phyloP scores from a whole-genome alignment of 2,113 vertebrate species.

The Rhinopomastus cyanomelas region DNA sequence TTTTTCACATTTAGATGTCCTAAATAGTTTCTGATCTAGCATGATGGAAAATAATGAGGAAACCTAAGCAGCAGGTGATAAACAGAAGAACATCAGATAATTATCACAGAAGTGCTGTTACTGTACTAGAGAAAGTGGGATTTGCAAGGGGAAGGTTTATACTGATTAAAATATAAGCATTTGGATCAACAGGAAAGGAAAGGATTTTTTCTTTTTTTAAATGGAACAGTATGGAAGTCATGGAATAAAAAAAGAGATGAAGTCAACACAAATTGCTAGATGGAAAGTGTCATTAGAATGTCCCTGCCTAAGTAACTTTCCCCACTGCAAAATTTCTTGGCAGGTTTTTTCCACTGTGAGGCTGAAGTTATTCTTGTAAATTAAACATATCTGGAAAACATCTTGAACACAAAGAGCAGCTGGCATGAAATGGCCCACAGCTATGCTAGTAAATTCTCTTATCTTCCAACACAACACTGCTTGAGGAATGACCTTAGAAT shows the following conservation, averaged over 20 bases:
- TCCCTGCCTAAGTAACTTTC: background rate
- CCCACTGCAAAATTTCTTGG: background rate
- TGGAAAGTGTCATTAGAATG: background rate
- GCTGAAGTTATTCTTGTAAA: conserved; percentile 32
- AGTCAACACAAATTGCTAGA: background rate
- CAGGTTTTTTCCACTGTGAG: background rate
- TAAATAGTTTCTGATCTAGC: background rate
- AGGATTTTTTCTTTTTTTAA: background rate
- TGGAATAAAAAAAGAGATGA: background rate
- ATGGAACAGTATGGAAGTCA: background rate
- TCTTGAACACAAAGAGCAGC: background rate
- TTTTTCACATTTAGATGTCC: background rate
- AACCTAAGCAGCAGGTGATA: background rate
- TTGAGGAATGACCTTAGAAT: conserved; percentile 7
- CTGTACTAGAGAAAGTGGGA: background rate
- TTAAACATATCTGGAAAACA: conserved; percentile 33
- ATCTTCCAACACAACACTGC: conserved; percentile 30
- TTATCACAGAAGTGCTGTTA: background rate
- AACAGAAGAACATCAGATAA: background rate
- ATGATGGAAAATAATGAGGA: background rate
- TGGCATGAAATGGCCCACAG: background rate
- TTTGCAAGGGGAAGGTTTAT: background rate
- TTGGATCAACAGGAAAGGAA: background rate
- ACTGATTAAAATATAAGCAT: background rate
- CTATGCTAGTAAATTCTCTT: conserved; percentile 14